Base-by-base conservation (phyloP, 2,888 invertebrate species). In the Cosmorhoe ocellata region DNA sequence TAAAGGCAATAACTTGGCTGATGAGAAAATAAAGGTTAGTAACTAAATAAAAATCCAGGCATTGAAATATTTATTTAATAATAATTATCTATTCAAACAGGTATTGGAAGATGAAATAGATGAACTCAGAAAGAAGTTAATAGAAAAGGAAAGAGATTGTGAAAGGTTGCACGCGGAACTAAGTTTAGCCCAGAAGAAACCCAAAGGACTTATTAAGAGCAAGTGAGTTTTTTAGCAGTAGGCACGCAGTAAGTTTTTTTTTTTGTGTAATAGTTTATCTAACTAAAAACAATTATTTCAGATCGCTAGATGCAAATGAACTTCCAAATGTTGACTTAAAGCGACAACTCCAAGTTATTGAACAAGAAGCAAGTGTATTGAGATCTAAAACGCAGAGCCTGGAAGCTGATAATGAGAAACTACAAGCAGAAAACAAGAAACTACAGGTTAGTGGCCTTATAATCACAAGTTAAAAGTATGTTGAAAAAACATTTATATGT, bases 61-160 rank as follows among this genome's bases (percentile, higher is more conserved):
- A n/a, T n/a, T 40, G 13, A 8, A 36, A 27, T 7, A 12, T 26
- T 13, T 4, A 32, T 33, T 27, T 7, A 24, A 26, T 31, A 40
- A 30, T 10, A 45, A n/a, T 45, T 8, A 12, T 10, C 11, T 42
- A 40, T 30, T 45, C 37, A 14, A 75, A 34, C 52, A 94, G 92
- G 90, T 92, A 7, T 79, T 95, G 36, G 94, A 94, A 80, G 94
- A 94, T 67, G 96, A 96, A 82, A 91, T 95, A 45, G 92, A 92
- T 43, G 94, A 94, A 63, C 81, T 96, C 22, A 91, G 94, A 55
- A 94, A 94, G 74, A 94, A 95, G 71, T 78, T 97, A 1, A 93
- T 94, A 45, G 96, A 97, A 78, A 96, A 96, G 76, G 97, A 97
- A 79, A 91, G 95, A 63, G 94, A 95, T 63, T 94, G 95, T 66